phyloP scores from a whole-genome alignment of 2,888 invertebrate species.

The Drosophila affinis region DNA sequence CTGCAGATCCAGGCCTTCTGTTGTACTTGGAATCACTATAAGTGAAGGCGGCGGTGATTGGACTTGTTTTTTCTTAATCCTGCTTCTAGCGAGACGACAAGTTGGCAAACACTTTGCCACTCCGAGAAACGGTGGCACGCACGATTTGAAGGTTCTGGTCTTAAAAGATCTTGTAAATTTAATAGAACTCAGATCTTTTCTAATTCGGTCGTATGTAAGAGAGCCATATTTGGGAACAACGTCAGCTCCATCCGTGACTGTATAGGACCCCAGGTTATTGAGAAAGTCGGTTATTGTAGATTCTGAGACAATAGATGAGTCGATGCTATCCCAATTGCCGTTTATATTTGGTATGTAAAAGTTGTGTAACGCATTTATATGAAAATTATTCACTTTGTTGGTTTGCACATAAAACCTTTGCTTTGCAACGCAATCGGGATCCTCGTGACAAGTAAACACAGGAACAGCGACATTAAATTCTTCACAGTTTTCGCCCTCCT shows the following conservation, averaged over 20 bases:
- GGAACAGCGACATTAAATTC: slow-evolving; percentile 18
- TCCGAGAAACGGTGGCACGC: slow-evolving; percentile 74
- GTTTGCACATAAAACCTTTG: slow-evolving; percentile 78
- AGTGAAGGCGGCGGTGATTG: background rate
- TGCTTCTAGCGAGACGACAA: slow-evolving; percentile 41
- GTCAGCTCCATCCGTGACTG: slow-evolving; percentile 63
- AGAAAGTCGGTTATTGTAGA: slow-evolving; percentile 22
- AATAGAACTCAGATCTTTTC: slow-evolving; percentile 79
- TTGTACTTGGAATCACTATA: background rate
- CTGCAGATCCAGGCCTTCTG: background rate
- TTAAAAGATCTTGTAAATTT: slow-evolving; percentile 58
- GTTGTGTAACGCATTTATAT: slow-evolving; percentile 86
- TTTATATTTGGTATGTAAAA: slow-evolving; percentile 86
- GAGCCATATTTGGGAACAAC: slow-evolving; percentile 83
- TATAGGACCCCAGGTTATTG: slow-evolving; percentile 34
- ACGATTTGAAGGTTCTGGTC: slow-evolving; percentile 38
- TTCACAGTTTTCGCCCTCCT: slow-evolving; percentile 21
- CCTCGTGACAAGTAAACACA: slow-evolving; percentile 68
- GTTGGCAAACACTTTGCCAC: slow-evolving; percentile 70
- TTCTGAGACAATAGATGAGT: slow-evolving; percentile 45
- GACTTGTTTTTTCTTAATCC: slow-evolving; percentile 7
- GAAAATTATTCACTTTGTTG: slow-evolving; percentile 83
- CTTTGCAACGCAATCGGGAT: slow-evolving; percentile 81
- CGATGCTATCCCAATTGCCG: slow-evolving; percentile 85
- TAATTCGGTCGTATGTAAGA: slow-evolving; percentile 77